These are phyloP conservation scores for Drosophila differens DNA, from an alignment of 2,888 invertebrate genomes.

Conservation along the genomic window DNA sequence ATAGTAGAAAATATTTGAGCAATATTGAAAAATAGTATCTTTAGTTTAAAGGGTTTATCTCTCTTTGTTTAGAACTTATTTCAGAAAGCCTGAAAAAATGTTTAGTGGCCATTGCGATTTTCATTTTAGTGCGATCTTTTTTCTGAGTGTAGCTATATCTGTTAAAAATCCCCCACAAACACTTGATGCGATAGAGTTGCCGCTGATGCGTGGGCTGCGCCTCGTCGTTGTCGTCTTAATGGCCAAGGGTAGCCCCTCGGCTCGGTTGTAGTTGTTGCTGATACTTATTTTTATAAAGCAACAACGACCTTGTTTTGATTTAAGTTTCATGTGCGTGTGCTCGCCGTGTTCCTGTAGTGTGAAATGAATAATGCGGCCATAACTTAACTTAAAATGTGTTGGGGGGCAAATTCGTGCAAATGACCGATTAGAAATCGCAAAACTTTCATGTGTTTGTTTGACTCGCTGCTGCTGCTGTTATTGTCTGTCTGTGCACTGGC, in stretches of 20 bases:
- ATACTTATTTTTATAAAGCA: conserved; percentile 33
- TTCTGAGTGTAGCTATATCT: neutral
- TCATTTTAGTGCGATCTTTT: neutral
- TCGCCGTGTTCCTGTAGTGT: conserved; percentile 10
- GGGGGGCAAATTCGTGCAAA: conserved; percentile 55
- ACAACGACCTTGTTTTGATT: conserved; percentile 67
- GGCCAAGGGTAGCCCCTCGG: conserved; percentile 46
- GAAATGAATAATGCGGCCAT: conserved; percentile 20
- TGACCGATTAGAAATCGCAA: conserved; percentile 77
- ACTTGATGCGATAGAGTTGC: conserved; percentile 34
- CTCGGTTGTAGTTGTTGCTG: conserved; percentile 15
- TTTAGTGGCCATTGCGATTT: neutral
- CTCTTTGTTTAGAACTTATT: neutral
- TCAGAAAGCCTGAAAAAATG: neutral
- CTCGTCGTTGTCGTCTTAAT: neutral
- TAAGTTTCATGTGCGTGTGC: conserved; percentile 58
- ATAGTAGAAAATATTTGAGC: neutral
- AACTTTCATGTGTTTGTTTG: conserved; percentile 51
- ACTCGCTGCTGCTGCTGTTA: conserved; percentile 1
- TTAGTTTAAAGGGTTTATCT: neutral
- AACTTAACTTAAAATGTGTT: conserved; percentile 21
- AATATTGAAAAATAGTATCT: neutral
- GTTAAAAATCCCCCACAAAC: conserved; percentile 44
- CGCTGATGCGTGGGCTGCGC: conserved; percentile 39
- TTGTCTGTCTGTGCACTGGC: conserved; percentile 1